A percentile compares a stretch with the other conserved stretches of the same genome.
These are phyloP conservation scores for Cranoglanis bouderius DNA, from an alignment of 2,113 vertebrate species.

Conservation along the genomic window DNA sequence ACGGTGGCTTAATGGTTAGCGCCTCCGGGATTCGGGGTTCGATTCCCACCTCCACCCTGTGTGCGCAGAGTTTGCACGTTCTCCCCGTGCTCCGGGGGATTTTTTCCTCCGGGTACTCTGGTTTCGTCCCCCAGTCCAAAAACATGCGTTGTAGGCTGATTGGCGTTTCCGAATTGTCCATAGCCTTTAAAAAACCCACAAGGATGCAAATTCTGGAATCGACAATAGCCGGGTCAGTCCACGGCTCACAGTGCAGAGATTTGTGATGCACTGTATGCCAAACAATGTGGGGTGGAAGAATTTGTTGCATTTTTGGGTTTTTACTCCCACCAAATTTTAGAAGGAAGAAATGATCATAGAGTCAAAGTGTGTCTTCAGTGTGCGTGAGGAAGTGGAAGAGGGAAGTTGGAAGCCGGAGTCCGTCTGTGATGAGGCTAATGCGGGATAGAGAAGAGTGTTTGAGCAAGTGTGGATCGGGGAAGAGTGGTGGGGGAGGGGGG, in stretches of 20 bases:
- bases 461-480: slow-evolving; percentile 28
- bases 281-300: slow-evolving; percentile 38
- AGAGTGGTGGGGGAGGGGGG: neutral
- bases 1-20: too few relatives aligned
- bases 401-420: neutral
- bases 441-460: slow-evolving; percentile 1
- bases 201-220: neutral
- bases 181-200: neutral
- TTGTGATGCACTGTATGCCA: slow-evolving; percentile 15
- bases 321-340: slow-evolving; percentile 42
- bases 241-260: neutral
- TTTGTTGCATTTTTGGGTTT: slow-evolving; percentile 7
- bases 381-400: slow-evolving; percentile 10
- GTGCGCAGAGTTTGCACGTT: too few relatives aligned
- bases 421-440: neutral
- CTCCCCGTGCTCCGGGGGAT: too few relatives aligned
- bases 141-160: too few relatives aligned
- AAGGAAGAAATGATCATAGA: slow-evolving; percentile 30
- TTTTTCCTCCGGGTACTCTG: too few relatives aligned
- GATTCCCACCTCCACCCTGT: too few relatives aligned
- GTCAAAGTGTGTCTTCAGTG: neutral
- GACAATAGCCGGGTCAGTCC: neutral
- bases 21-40: too few relatives aligned
- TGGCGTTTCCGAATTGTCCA: too few relatives aligned
- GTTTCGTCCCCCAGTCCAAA: too few relatives aligned